Base-by-base conservation (phyloP, 2,888 invertebrate species). In the Temnothorax rugatulus region DNA sequence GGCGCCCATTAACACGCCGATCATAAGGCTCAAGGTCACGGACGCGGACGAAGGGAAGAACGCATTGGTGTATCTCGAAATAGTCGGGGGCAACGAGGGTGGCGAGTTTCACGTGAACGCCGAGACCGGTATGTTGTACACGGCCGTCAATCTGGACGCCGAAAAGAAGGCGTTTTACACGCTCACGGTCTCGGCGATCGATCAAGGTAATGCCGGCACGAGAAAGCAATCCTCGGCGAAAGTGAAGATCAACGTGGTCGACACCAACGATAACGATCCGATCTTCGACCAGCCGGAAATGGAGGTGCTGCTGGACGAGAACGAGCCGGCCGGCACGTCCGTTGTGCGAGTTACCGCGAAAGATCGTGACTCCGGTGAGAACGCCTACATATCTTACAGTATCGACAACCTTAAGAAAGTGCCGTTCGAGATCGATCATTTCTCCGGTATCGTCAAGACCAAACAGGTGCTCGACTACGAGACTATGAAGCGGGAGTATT, bases 401-500 rank as follows among this genome's bases (percentile, higher is more conserved):
- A 97, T 99, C 90, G 98, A 98, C 75, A 99, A 99, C 95, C 95
- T 98, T 77, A 97, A 98, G 92, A 97, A 97, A 79, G 97, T 98
- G 21, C 99, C 99, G n/a, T 99, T 99, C 95, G 98, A 98, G 90
- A 98, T 99, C 68, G 99, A 99, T 93, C 99, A 98, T 93, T 99
- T 99, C 95, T 97, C 98, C 8, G 99, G 99, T 0, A 96, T 97
- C 50, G 97, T 99, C n/a, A 97, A 97, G 91, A 98, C 98, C 1
- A 97, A 97, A 2, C 96, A 97, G 85, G 95, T 98, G 4, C 95
- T 99, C 69, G 99, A 99, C 95, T 99, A 97, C 95, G 99, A 99
- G 95, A 98, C 98, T 84, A 98, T 98, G 97, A 96, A 97, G 77
- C 96, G 98, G 50, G 97, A 97, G 90, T 99, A 98, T 94, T 95